Conservation (phyloP, 2,113 vertebrate species). For the Mormyrus lacerda region DNA sequence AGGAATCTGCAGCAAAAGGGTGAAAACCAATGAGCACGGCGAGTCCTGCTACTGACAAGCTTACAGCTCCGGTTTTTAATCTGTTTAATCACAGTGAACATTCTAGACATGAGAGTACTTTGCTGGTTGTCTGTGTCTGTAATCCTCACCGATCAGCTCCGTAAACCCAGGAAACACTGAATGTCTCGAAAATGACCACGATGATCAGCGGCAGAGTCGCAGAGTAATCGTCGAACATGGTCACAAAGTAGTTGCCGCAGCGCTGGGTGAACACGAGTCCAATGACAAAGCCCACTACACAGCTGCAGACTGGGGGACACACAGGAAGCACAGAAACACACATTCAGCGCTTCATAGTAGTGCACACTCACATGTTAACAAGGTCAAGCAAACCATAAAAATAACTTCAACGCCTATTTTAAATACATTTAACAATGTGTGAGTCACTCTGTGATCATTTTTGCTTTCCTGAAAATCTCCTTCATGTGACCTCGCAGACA, state of each 20-base stretch:
- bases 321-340: background rate
- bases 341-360: background rate
- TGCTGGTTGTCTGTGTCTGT: background rate
- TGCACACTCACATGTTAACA: background rate
- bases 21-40: background rate
- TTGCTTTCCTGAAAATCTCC: background rate
- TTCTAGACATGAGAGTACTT: background rate
- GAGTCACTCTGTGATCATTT: background rate
- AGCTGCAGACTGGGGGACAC: conserved; percentile 56
- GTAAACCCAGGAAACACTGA: conserved; percentile 71
- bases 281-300: conserved; percentile 56
- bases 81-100: background rate
- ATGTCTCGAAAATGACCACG: conserved; percentile 65
- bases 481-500: background rate
- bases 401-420: background rate
- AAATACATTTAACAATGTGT: background rate
- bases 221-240: conserved; percentile 74
- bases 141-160: conserved; percentile 66
- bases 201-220: conserved; percentile 65
- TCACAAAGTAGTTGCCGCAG: conserved; percentile 71
- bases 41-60: background rate
- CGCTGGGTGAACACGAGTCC: conserved; percentile 67
- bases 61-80: background rate
- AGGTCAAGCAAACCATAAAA: background rate
- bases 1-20: conserved; percentile 56